Base-by-base conservation (phyloP, 2,113 vertebrate genomes). In the Urocitellus parryii region DNA sequence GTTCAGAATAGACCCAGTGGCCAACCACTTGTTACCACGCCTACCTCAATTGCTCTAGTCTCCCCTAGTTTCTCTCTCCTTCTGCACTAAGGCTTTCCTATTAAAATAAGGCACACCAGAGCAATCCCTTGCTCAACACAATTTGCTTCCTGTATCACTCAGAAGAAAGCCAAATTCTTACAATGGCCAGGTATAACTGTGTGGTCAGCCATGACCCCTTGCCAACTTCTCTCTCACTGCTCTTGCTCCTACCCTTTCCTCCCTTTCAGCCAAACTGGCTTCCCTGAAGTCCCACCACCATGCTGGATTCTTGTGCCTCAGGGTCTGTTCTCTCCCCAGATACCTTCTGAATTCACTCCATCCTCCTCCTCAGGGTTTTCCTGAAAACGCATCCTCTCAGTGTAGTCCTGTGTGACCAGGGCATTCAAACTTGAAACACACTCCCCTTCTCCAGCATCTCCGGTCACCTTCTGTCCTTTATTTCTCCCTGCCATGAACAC, bases 151-250 rank as follows among this genome's bases (percentile, higher is more conserved):
- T 1, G 4, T 2, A 32, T 51, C 63, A 89, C 1, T 58, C 42
- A 7, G 24, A 76, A 3, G 13, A 56, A 88, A 94, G 42, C 22
- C 29, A 84, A 37, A 51, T 51, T 72, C 18, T 77, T 56, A 68
- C 4, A n/a, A 42, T 29, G 53, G 4, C 7, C 68, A 65, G 1
- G 2, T 14, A 8, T 29, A 1, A 32, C 10, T 18, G 12, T 51
- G 17, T 78, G 45, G 18, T 34, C 37, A 42, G 37, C 53, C 6
- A 0, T 29, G 3, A 8, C 42, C 5, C 9, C 1, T 34, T 24
- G 10, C 8, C 29, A 85, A 7, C n/a, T 85, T 32, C 27, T 24
- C 5, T 72, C 22, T 67, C 4, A 27, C 37, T 61, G 34, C 2
- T 56, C 12, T 80, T 24, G 12, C 37, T 48, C 29, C 32, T 65